These are phyloP conservation scores for Botrylloides violaceus DNA, from an alignment of 23 tunicate genomes.

Conservation along the genomic window DNA sequence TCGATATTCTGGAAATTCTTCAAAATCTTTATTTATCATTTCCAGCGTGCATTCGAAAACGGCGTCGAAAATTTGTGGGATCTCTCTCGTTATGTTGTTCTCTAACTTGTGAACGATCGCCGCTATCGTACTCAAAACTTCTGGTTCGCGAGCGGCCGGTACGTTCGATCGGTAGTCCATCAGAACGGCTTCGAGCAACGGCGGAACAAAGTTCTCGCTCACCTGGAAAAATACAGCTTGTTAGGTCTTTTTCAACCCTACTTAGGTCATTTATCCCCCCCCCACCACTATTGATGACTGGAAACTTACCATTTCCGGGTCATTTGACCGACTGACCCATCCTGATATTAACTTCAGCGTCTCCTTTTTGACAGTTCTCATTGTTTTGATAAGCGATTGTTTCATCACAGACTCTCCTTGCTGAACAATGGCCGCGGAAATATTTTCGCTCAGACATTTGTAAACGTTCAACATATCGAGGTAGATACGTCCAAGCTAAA, in stretches of 20 bases:
- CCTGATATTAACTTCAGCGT: constrained; percentile 87
- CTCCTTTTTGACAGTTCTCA: constrained; percentile 98
- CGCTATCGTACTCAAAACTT: constrained; percentile 85
- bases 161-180: constrained; percentile 93
- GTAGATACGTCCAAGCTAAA: constrained; percentile 90
- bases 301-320: constrained; percentile 72
- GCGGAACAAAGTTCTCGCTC: constrained; percentile 90
- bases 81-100: constrained; percentile 80
- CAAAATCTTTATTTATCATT: constrained; percentile 99
- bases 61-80: constrained; percentile 96
- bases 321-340: constrained; percentile 92
- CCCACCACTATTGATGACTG: too few species aligned
- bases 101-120: constrained; percentile 83
- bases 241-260: too few species aligned
- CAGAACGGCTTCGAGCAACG: constrained; percentile 88
- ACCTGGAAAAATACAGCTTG: constrained; percentile 33
- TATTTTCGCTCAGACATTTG: constrained; percentile 93
- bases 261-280: too few species aligned
- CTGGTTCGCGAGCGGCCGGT: constrained; percentile 98
- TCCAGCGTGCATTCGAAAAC: constrained; percentile 99
- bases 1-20: constrained; percentile 98
- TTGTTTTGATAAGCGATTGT: constrained; percentile 87
- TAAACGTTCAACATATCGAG: constrained; percentile 99
- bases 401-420: constrained; percentile 93
- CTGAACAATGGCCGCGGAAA: constrained; percentile 89